Percentiles rank a stretch among this genome's conserved stretches.
These are phyloP conservation scores for Cyprinodon diabolis DNA, from an alignment of 2,797 vertebrate genomes.

Conservation along the genomic window DNA sequence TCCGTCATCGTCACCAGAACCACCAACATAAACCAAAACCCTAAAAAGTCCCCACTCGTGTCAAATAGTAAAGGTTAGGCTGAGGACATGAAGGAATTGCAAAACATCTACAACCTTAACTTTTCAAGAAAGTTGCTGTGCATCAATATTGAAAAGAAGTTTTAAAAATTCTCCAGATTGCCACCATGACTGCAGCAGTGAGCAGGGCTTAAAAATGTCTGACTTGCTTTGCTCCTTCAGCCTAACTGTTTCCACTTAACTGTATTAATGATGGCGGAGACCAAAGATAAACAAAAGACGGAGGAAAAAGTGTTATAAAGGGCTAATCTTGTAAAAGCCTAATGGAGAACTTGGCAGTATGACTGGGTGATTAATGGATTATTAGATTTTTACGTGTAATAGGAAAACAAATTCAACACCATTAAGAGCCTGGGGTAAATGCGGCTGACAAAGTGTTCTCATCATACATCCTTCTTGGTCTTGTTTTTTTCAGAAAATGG, in stretches of 20 bases:
- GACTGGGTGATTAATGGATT: conserved; percentile 30
- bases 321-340: conserved; percentile 28
- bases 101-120: conserved; percentile 31
- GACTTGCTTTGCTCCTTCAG: conserved; percentile 46
- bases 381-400: conserved; percentile 23
- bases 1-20: conserved; percentile 54
- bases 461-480: conserved; percentile 40
- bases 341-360: conserved; percentile 52
- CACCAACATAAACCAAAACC: conserved; percentile 56
- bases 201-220: conserved; percentile 63
- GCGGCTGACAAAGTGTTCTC: conserved; percentile 37
- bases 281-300: conserved; percentile 46
- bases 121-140: conserved; percentile 51
- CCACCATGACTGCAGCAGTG: conserved; percentile 48
- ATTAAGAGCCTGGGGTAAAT: conserved; percentile 38
- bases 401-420: conserved; percentile 38
- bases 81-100: conserved; percentile 56
- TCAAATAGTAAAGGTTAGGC: conserved; percentile 36
- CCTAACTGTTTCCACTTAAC: conserved; percentile 57
- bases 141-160: conserved; percentile 37
- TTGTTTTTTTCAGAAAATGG: conserved; percentile 48
- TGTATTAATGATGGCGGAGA: conserved; percentile 52
- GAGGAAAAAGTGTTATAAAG: conserved; percentile 25
- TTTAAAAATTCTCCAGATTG: conserved; percentile 62
- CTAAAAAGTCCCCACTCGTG: conserved; percentile 48